Base-by-base conservation (phyloP, 2,113 vertebrate genomes). In the Leucopsar rothschildi region DNA sequence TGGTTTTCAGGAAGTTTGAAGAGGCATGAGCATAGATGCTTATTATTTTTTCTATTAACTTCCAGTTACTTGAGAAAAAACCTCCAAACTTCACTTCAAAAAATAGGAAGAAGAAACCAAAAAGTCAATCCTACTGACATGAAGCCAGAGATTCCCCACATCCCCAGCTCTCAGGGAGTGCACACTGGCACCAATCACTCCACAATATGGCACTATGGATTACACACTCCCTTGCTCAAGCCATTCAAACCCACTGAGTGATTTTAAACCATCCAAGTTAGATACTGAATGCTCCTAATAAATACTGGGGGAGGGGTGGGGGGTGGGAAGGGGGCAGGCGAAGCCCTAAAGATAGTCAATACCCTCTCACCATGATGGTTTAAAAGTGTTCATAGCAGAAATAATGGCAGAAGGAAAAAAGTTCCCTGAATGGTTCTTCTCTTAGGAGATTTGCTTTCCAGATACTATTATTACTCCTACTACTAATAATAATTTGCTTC, bases 321-420 rank as follows among this genome's bases (percentile, higher is more conserved):
- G 10, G 39, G 39, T 39, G 39, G 39, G 5, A 23, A 10, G 5
- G 40, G 72, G 31, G 12, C 12, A 44, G 42, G 39, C 14, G 11
- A 39, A 66, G n/a, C 27, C 24, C 52, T 37, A 23, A 35, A 21
- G 22, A 18, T 0, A 2, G 24, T 2, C 0, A 0, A n/a, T 12
- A 31, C 0, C 6, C 37, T 29, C 24, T 29, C 44, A 61, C 10
- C 16, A 9, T 1, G 5, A 21, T 20, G 44, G 42, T 11, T 25
- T 78, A 4, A 11, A 42, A 40, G 8, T 7, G 22, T 28, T 52
- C 64, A 13, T 2, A 24, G 37, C 25, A 40, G 64, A 90, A 81
- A 37, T 9, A 15, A 69, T 0, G 7, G 31, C 59, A 64, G 29
- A 56, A 25, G 29, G 50, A 82, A 75, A 5, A 11, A n/a, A 55